Evolutionary conservation across 2,888 invertebrate species (phyloP), one percentile per base, ranked within the genome.

Genomic region (Mystacides longicornis): DNA sequence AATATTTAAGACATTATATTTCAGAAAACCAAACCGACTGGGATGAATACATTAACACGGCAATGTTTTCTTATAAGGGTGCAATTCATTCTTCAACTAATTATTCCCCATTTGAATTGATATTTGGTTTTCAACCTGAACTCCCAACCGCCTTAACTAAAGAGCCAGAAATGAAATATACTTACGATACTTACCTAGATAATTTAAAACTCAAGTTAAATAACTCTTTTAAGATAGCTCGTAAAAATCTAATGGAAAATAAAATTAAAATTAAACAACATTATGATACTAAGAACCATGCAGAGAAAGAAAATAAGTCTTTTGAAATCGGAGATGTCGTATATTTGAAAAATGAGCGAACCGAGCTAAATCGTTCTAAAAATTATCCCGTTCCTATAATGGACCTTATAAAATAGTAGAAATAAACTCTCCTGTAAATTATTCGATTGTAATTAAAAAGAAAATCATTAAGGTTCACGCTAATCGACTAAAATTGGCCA

Each of bases 1-100:
- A 66, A 19, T 66, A 66, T 54, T 31, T 69, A 1, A 63, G 64
- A 55, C 64, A 65, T 54, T 67, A 62, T 52, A 64, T 67, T 3
- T 63, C 62, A n/a, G 3, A 53, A 21, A 54, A 65, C 14, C 63
- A 64, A 59, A 54, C 54, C 3, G 62, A 68, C 54, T 69, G 68
- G 67, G 66, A 68, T 51, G 57, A 63, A 37, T 65, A 63, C 59
- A 42, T 69, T 22, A 58, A 60, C 11, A 63, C 64, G 42, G 64
- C 65, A 1, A 63, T 65, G 60, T 65, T 66, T 43, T 62, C 62
- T 0, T 66, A 65, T 51, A 65, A 66, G 33, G 63, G 63, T 1
- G 60, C 63, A 4, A 58, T 62, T 1, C 67, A 68, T 56, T 57
- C 58, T 16, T 56, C 63, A 2, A 66, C 65, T 1, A 61, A 61